Evolutionary conservation across 2,888 invertebrate species (phyloP).

Genomic region (Acronicta alni): DNA sequence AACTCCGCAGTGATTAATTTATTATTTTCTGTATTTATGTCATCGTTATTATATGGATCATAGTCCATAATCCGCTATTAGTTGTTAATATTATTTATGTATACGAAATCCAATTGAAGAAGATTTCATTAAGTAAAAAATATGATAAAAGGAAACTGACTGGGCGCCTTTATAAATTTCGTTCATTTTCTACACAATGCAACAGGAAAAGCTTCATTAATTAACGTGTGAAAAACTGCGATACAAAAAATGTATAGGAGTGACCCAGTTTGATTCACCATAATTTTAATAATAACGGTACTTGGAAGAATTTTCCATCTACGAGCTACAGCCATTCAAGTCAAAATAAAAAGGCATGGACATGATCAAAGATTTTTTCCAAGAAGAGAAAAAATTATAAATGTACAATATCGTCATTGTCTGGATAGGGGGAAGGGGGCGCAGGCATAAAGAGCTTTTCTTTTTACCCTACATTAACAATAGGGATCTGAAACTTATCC

Average conservation of each 20-base stretch:
- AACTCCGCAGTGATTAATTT: slow-evolving; percentile 24
- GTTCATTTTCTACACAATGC: slow-evolving; percentile 8
- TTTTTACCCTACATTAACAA: slow-evolving; percentile 57
- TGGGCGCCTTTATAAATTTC: too few relatives aligned
- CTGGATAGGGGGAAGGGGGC: slow-evolving; percentile 21
- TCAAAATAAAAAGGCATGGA: slow-evolving; percentile 30
- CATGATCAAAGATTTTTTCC: slow-evolving; percentile 30
- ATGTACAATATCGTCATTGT: slow-evolving; percentile 40
- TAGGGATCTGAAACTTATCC: slow-evolving; percentile 56
- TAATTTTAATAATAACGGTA: slow-evolving; percentile 30
- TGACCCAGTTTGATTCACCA: slow-evolving; percentile 9
- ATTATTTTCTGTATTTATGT: slow-evolving; percentile 21
- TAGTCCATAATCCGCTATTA: slow-evolving; percentile 22
- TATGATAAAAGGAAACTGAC: too few relatives aligned
- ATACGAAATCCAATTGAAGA: neutral
- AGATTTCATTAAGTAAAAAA: too few relatives aligned
- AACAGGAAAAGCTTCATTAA: slow-evolving; percentile 18
- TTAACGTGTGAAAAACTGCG: slow-evolving; percentile 22
- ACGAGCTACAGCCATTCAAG: slow-evolving; percentile 26
- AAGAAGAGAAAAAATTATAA: slow-evolving; percentile 31
- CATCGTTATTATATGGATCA: slow-evolving; percentile 12
- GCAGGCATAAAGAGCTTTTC: slow-evolving; percentile 37
- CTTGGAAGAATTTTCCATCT: slow-evolving; percentile 16
- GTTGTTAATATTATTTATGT: neutral
- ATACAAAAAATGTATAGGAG: slow-evolving; percentile 10